These are phyloP conservation scores for Proisotoma minuta DNA, from an alignment of 2,888 invertebrate genomes.

Conservation along the genomic window DNA sequence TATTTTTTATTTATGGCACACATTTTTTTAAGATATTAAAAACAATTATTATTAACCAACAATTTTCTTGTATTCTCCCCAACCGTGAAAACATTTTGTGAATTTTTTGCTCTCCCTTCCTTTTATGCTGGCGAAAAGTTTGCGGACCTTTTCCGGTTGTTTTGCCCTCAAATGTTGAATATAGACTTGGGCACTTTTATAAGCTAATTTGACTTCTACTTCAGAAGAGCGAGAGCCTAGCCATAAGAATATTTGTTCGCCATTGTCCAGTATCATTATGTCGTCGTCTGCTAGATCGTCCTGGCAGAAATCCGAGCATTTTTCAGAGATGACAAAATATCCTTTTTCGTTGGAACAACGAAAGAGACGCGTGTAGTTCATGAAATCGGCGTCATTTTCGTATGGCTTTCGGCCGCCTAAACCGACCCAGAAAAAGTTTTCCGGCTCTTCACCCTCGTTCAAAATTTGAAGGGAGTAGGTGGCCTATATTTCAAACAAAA, in stretches of 20 bases:
- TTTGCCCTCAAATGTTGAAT: slow-evolving; percentile 94
- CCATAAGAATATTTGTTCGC: slow-evolving; percentile 97
- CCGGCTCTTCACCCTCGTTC: slow-evolving; percentile 92
- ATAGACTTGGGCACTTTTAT: slow-evolving; percentile 98
- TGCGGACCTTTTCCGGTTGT: slow-evolving; percentile 83
- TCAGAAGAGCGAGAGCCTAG: slow-evolving; percentile 93
- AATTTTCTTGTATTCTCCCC: too few relatives aligned
- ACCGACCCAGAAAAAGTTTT: slow-evolving; percentile 98
- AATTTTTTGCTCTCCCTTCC: slow-evolving; percentile 93
- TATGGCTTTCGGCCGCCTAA: slow-evolving; percentile 85
- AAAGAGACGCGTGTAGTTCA: slow-evolving; percentile 89
- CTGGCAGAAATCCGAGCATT: slow-evolving; percentile 97
- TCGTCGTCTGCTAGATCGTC: slow-evolving; percentile 99
- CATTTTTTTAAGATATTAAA: neutral
- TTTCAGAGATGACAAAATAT: slow-evolving; percentile 97
- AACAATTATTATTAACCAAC: too few relatives aligned
- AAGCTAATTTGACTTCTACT: slow-evolving; percentile 97
- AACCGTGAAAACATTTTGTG: slow-evolving; percentile 97
- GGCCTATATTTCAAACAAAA: slow-evolving; percentile 34
- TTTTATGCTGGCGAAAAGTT: slow-evolving; percentile 89
- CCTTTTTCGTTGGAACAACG: slow-evolving; percentile 99
- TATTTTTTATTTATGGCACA: too few relatives aligned
- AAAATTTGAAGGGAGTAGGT: slow-evolving; percentile 63
- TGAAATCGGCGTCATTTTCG: slow-evolving; percentile 82
- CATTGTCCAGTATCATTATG: slow-evolving; percentile 98